Percentiles rank a stretch among this genome's conserved stretches.
Evolutionary conservation across 1,140 invertebrate species (phyloP).

Genomic region (Drosophila kikkawai): DNA sequence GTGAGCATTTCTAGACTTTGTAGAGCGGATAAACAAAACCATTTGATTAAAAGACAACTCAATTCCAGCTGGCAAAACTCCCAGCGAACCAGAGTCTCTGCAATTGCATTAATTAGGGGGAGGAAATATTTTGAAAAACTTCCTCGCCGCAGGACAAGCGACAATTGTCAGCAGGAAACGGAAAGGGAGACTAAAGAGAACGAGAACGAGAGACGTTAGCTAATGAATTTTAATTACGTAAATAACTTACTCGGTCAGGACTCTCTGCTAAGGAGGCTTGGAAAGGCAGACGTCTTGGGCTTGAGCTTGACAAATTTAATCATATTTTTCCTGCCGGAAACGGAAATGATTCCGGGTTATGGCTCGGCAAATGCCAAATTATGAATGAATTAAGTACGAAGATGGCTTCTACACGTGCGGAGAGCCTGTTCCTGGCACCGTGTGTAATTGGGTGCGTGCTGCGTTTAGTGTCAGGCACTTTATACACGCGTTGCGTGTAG

Average conservation of each 20-base stretch:
- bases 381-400: conserved; percentile 66
- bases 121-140: conserved; percentile 18
- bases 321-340: conserved; percentile 50
- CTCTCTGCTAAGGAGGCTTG: conserved; percentile 14
- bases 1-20: neutral
- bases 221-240: conserved; percentile 75
- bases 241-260: conserved; percentile 52
- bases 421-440: conserved; percentile 29
- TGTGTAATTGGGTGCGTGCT: conserved; percentile 52
- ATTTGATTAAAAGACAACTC: conserved; percentile 12
- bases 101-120: conserved; percentile 32
- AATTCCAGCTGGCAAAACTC: conserved; percentile 15
- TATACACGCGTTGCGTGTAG: conserved; percentile 14
- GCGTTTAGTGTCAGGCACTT: conserved; percentile 55
- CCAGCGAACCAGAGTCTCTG: neutral
- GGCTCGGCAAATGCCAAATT: conserved; percentile 62
- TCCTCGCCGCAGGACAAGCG: conserved; percentile 6
- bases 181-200: neutral
- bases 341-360: conserved; percentile 62
- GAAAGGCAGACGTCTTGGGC: neutral
- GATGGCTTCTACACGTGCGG: conserved; percentile 36
- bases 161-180: conserved; percentile 29
- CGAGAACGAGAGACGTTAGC: conserved; percentile 29
- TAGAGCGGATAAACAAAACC: conserved; percentile 1
- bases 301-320: conserved; percentile 47